Conservation (phyloP, 2,888 invertebrate genomes). For the Drosophila silvestris region DNA sequence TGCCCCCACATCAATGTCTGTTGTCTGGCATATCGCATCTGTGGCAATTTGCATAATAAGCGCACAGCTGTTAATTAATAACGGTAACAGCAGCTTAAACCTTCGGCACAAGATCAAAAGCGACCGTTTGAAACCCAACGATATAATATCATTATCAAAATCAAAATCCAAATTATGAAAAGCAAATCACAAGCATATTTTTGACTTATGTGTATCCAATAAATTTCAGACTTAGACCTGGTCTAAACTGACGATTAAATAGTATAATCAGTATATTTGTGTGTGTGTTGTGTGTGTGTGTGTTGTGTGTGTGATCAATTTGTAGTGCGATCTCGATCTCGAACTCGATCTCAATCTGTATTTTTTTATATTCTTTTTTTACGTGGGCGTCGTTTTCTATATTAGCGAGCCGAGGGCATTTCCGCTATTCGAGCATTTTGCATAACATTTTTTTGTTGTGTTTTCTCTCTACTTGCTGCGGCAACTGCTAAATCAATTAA, state of each 20-base stretch:
- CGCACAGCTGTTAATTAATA: slow-evolving; percentile 80
- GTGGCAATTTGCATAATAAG: slow-evolving; percentile 76
- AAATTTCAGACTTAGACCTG: slow-evolving; percentile 27
- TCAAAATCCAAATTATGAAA: slow-evolving; percentile 13
- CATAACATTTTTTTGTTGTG: slow-evolving; percentile 28
- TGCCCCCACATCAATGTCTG: slow-evolving; percentile 43
- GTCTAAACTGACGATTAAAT: not conserved
- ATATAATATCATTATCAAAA: slow-evolving; percentile 17
- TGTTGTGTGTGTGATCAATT: slow-evolving; percentile 39
- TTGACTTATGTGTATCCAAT: slow-evolving; percentile 13
- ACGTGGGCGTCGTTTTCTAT: slow-evolving; percentile 46
- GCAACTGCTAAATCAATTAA: slow-evolving; percentile 71
- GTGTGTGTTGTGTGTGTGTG: not conserved
- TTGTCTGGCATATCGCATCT: slow-evolving; percentile 56
- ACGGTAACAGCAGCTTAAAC: slow-evolving; percentile 73
- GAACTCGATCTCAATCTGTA: slow-evolving; percentile 14
- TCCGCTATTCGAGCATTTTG: slow-evolving; percentile 48
- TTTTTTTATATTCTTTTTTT: not conserved
- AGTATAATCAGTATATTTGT: not conserved
- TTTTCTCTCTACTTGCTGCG: slow-evolving; percentile 26
- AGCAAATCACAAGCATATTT: slow-evolving; percentile 31
- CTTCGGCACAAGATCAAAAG: slow-evolving; percentile 69
- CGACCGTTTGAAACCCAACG: slow-evolving; percentile 20
- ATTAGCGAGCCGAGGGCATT: slow-evolving; percentile 52
- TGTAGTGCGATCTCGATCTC: slow-evolving; percentile 35